Percentiles rank a stretch among this genome's conserved stretches.
These are phyloP conservation scores for Leptobrachium ailaonicum DNA, from an alignment of 2,113 vertebrate genomes.

Conservation along the genomic window DNA sequence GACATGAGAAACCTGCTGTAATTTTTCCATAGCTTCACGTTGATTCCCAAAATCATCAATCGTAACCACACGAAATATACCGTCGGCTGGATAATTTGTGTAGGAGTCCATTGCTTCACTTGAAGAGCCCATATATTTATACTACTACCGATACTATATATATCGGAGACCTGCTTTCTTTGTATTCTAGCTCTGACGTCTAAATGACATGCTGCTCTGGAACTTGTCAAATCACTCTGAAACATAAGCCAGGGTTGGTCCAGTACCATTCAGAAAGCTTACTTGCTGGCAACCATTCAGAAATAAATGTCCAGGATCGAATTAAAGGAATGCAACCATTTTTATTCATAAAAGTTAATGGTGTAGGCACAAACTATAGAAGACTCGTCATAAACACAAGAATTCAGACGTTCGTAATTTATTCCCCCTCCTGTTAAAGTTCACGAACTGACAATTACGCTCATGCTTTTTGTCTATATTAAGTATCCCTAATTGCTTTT, in stretches of 20 bases:
- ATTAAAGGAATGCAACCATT: neutral
- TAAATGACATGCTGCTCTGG: neutral
- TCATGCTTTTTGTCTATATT: neutral
- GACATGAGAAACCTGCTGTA: too few species aligned
- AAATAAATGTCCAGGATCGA: neutral
- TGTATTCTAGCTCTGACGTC: neutral
- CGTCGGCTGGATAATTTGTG: too few species aligned
- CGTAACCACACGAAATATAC: too few species aligned
- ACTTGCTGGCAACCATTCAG: neutral
- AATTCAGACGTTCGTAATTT: neutral
- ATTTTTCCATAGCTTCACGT: too few species aligned
- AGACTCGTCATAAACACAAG: neutral
- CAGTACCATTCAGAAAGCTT: neutral
- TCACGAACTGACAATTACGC: neutral
- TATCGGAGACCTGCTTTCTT: too few species aligned
- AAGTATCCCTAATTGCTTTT: neutral
- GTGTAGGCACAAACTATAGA: neutral
- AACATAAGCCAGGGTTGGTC: neutral
- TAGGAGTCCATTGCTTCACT: too few species aligned
- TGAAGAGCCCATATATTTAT: too few species aligned
- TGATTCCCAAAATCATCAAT: too few species aligned
- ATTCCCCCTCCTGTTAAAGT: neutral
- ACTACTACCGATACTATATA: too few species aligned
- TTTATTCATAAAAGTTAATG: slow-evolving; percentile 17
- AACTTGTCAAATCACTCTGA: neutral